Conservation (phyloP, 2,888 invertebrate species). For the Cephus pygmeus region DNA sequence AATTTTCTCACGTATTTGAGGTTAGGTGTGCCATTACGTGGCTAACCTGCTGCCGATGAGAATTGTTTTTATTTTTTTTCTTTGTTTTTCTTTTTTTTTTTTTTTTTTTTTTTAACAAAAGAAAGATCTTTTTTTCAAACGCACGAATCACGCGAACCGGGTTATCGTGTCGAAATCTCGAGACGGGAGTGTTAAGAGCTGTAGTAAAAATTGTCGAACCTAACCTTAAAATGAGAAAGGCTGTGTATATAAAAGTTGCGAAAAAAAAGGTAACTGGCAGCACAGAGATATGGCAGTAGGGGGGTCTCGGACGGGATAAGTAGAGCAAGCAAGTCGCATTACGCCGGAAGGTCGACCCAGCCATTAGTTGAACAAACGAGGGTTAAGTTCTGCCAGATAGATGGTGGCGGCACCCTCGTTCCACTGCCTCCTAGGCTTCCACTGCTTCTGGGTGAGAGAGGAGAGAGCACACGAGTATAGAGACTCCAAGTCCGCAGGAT, state of each 20-base stretch:
- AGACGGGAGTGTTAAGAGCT: not conserved
- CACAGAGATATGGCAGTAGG: not conserved
- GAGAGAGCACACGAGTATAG: not conserved
- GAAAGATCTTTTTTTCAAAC: not conserved
- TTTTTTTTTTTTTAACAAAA: not conserved
- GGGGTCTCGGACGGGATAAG: constrained; percentile 21
- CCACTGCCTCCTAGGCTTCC: not conserved
- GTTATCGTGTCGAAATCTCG: not conserved
- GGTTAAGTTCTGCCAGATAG: constrained; percentile 18
- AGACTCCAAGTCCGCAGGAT: not conserved
- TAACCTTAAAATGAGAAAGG: not conserved
- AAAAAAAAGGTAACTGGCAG: not conserved
- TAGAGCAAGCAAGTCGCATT: constrained; percentile 38
- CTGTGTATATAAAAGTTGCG: not conserved
- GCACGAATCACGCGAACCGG: not conserved
- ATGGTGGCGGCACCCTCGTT: not conserved
- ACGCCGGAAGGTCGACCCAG: constrained; percentile 38
- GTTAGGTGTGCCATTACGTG: not conserved
- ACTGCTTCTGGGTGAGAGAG: not conserved
- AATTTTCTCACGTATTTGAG: not conserved
- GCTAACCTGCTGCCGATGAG: not conserved
- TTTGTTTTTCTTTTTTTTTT: not conserved
- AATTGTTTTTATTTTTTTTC: not conserved
- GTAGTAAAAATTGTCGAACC: not conserved
- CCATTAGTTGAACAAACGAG: constrained; percentile 49